Evolutionary conservation across 2,797 vertebrate genomes (phyloP).

Genomic region (Artibeus lituratus): DNA sequence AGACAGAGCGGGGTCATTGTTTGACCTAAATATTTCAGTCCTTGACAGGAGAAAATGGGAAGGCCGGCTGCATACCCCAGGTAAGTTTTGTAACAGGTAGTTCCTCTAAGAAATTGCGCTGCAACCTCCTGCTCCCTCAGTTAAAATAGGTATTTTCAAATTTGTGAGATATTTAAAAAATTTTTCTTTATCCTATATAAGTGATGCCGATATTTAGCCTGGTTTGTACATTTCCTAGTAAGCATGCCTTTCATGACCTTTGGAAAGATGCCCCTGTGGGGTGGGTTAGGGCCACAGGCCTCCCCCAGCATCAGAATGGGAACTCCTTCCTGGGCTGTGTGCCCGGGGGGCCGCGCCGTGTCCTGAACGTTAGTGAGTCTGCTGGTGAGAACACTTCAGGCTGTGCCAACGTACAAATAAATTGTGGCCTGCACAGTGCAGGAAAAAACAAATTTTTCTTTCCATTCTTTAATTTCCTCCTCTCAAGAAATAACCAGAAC

Average conservation of each 20-base stretch:
- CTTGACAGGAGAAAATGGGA: slow-evolving; percentile 63
- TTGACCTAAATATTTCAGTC: slow-evolving; percentile 49
- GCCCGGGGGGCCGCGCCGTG: rapidly evolving
- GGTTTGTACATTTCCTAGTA: slow-evolving; percentile 24
- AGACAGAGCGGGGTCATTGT: slow-evolving; percentile 4
- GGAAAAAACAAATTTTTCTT: neutral
- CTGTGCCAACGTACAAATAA: neutral
- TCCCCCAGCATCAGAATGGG: rapidly evolving
- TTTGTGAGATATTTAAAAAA: neutral
- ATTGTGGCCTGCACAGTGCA: neutral
- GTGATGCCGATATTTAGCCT: neutral
- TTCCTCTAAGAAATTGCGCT: slow-evolving; percentile 56
- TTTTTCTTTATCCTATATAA: neutral
- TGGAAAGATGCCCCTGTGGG: neutral
- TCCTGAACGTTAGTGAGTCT: neutral
- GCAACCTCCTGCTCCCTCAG: neutral
- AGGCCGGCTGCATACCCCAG: slow-evolving; percentile 23
- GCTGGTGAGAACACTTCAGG: neutral
- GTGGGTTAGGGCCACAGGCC: neutral
- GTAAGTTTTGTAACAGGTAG: slow-evolving; percentile 58
- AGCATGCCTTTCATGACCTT: neutral
- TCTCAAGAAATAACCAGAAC: neutral
- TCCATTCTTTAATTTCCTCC: neutral
- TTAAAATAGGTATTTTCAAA: neutral
- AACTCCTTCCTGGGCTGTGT: rapidly evolving